Percentiles rank a stretch among this genome's conserved stretches.
phyloP scores from a whole-genome alignment of 1,140 invertebrate genomes.

The Ruditapes philippinarum region DNA sequence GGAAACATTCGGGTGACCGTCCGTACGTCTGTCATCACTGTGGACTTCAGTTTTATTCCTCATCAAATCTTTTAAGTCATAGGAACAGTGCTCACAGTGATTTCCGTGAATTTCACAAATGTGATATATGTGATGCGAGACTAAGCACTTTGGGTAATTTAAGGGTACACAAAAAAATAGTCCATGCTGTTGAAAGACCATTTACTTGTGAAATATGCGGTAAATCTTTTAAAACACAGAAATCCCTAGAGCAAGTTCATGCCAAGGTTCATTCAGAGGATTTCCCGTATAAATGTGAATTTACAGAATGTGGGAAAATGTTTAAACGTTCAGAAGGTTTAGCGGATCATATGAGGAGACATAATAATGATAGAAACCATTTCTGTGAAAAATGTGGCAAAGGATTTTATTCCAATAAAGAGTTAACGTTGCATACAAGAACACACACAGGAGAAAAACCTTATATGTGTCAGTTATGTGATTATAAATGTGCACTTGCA shows the following conservation, averaged over 20 bases:
- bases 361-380: constrained; percentile 49
- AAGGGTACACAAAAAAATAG: constrained; percentile 30
- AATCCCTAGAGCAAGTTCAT: constrained; percentile 46
- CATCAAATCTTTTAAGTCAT: constrained; percentile 94
- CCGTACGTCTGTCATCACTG: constrained; percentile 97
- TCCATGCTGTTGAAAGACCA: constrained; percentile 55
- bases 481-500: constrained; percentile 40
- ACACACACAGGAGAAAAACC: constrained; percentile 93
- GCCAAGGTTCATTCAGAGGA: constrained; percentile 50
- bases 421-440: constrained; percentile 38
- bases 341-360: constrained; percentile 30
- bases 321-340: constrained; percentile 46
- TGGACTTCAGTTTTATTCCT: constrained; percentile 95
- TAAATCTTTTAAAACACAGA: constrained; percentile 60
- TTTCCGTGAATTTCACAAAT: neutral
- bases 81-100: constrained; percentile 6
- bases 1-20: constrained; percentile 98
- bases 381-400: constrained; percentile 53
- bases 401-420: constrained; percentile 51
- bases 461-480: constrained; percentile 94
- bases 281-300: constrained; percentile 50
- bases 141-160: constrained; percentile 35
- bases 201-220: constrained; percentile 65
- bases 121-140: constrained; percentile 49
- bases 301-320: constrained; percentile 24